Evolutionary conservation across 1,140 invertebrate species (phyloP), one percentile per base, ranked within the genome.

Genomic region (Sitodiplosis mosellana): DNA sequence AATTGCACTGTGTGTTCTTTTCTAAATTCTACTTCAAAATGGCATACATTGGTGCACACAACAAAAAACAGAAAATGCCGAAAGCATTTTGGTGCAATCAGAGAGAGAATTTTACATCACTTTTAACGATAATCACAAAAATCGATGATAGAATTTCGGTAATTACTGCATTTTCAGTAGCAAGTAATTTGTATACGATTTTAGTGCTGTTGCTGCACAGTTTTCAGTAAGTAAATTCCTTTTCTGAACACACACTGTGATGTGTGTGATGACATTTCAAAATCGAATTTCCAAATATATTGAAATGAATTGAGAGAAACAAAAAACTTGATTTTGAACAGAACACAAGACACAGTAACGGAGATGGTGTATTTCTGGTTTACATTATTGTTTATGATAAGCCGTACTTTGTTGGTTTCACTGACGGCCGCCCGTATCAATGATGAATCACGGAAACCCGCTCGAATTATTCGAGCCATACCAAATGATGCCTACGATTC

Each of bases 361-460:
- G 19, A 33, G 18, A 18, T 6, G 14, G 11, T 37, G 2, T 47
- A 47, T 20, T 47, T 47, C 38, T 47, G 46, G 46, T 47, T 33
- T 20, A 37, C 33, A 37, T 20, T 47, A 37, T 47, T 19, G 10
- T 47, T 19, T 37, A 15, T 37, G 12, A 17, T 47, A 8, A 7
- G 34, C 8, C 33, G 46, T 3, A 37, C 22, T 5, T 3, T 47
- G 10, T 11, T 22, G 12, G 46, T 47, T 2, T 36, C 36, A 8
- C 17, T 47, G 12, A 19, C 7, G 15, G 46, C 46, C 2, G n/a
- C 46, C 2, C 37, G 22, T 37, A 47, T 47, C 11, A 12, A 47
- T 20, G 46, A 47, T 21, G 46, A 47, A 40, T 47, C 46, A 2
- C 37, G 38, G n/a, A 36, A 27, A 33, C 46, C 46, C 3, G 21